Conservation (phyloP, 2,888 invertebrate species). For the Chrysolina haemoptera region DNA sequence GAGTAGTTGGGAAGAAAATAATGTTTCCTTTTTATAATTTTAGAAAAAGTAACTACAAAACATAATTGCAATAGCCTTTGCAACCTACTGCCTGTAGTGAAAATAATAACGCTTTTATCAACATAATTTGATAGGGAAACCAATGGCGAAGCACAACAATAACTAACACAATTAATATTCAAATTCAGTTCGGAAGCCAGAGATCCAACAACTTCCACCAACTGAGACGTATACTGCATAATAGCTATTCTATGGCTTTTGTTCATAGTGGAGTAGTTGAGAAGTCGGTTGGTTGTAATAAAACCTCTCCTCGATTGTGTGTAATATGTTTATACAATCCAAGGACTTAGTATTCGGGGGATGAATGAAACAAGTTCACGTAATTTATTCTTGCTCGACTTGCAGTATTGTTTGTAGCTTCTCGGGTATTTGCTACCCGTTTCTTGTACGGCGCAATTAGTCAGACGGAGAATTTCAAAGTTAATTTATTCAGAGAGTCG, state of each 20-base stretch:
- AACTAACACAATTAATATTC: conserved; percentile 22
- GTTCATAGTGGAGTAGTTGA: conserved; percentile 58
- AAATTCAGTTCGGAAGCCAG: conserved; percentile 19
- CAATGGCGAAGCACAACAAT: background rate
- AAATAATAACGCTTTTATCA: no score
- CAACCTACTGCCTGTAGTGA: no score
- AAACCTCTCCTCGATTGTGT: conserved; percentile 64
- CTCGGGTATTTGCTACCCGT: conserved; percentile 61
- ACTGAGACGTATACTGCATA: conserved; percentile 23
- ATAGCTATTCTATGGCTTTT: conserved; percentile 33
- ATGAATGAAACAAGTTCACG: conserved; percentile 57
- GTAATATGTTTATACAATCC: conserved; percentile 68
- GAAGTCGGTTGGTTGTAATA: conserved; percentile 64
- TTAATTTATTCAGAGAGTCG: conserved; percentile 64
- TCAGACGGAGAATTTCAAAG: conserved; percentile 65
- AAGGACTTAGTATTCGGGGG: conserved; percentile 66
- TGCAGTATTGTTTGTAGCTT: conserved; percentile 56
- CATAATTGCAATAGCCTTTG: no score
- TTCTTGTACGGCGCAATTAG: conserved; percentile 67
- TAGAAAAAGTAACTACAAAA: no score
- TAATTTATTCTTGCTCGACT: conserved; percentile 67
- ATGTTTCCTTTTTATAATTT: no score
- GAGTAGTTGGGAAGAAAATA: conserved; percentile 60
- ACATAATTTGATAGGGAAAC: background rate
- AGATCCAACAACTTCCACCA: conserved; percentile 9